phyloP scores from a whole-genome alignment of 2,888 invertebrate genomes.

The Thereva nobilitata region DNA sequence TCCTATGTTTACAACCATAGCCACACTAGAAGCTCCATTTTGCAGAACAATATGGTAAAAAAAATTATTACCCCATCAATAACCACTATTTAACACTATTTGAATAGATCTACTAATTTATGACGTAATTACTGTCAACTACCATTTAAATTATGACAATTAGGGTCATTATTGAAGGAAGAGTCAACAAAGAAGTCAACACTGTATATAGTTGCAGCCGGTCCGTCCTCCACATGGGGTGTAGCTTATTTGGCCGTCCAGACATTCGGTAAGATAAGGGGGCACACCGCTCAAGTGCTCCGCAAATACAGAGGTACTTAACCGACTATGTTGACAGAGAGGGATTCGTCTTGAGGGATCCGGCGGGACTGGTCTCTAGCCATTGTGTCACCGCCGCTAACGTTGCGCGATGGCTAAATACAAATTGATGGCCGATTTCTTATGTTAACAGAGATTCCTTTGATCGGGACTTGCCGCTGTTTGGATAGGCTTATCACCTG shows the following conservation, averaged over 20 bases:
- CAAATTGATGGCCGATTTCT: constrained; percentile 42
- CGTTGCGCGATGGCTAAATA: constrained; percentile 36
- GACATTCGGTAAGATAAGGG: constrained; percentile 15
- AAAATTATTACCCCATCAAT: too few species aligned
- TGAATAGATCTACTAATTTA: background rate
- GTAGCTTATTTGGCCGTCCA: background rate
- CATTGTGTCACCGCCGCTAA: constrained; percentile 23
- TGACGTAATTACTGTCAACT: constrained; percentile 19
- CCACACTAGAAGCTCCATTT: too few species aligned
- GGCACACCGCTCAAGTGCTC: constrained; percentile 20
- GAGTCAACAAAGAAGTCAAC: constrained; percentile 17
- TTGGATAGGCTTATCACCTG: constrained; percentile 39
- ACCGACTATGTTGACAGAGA: constrained; percentile 9
- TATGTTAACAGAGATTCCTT: constrained; percentile 40
- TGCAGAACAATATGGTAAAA: too few species aligned
- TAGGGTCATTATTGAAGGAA: constrained; percentile 11
- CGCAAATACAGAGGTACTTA: constrained; percentile 23
- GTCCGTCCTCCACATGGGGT: constrained; percentile 4
- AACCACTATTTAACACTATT: background rate
- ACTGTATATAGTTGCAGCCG: constrained; percentile 5
- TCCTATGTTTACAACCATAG: too few species aligned
- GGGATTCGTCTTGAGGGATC: constrained; percentile 14
- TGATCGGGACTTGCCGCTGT: constrained; percentile 35
- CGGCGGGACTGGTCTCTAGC: background rate
- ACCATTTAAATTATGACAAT: constrained; percentile 13